Percentiles rank a stretch among this genome's conserved stretches.
phyloP scores from a whole-genome alignment of 2,888 invertebrate genomes.

The Epistrophe eligans region DNA sequence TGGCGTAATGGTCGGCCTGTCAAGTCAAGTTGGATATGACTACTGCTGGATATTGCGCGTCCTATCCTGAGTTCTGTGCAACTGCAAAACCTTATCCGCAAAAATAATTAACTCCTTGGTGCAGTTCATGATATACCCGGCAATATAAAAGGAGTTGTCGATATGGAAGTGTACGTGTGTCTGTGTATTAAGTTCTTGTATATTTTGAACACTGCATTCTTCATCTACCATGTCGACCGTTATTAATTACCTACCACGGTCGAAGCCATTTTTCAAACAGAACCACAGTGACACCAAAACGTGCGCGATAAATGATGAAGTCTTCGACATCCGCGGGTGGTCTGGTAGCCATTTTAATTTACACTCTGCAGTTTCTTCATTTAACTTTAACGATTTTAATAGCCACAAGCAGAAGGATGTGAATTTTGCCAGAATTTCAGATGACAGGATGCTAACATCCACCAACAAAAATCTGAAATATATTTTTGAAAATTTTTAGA shows the following conservation, averaged over 20 bases:
- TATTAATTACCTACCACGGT: constrained; percentile 66
- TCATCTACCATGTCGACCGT: constrained; percentile 33
- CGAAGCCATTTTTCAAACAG: constrained; percentile 60
- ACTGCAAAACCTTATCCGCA: constrained; percentile 32
- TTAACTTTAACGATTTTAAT: constrained; percentile 35
- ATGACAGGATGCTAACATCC: neutral
- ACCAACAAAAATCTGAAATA: no score
- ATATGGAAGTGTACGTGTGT: neutral
- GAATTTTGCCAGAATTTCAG: constrained; percentile 12
- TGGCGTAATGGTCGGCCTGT: neutral
- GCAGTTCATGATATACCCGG: constrained; percentile 26
- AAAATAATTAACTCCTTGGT: constrained; percentile 55
- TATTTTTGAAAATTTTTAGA: no score
- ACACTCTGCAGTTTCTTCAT: constrained; percentile 67
- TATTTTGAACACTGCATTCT: constrained; percentile 16
- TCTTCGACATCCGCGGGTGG: constrained; percentile 46
- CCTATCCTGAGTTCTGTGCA: neutral
- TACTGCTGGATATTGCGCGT: neutral
- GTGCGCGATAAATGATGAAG: constrained; percentile 60
- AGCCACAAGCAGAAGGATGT: neutral
- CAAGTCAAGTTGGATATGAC: neutral
- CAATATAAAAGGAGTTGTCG: neutral
- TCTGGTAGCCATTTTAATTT: constrained; percentile 61
- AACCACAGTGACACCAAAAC: constrained; percentile 31
- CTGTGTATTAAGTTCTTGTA: neutral